Conservation (phyloP, 2,888 invertebrate species). For the Phoenoteleia sp. region DNA sequence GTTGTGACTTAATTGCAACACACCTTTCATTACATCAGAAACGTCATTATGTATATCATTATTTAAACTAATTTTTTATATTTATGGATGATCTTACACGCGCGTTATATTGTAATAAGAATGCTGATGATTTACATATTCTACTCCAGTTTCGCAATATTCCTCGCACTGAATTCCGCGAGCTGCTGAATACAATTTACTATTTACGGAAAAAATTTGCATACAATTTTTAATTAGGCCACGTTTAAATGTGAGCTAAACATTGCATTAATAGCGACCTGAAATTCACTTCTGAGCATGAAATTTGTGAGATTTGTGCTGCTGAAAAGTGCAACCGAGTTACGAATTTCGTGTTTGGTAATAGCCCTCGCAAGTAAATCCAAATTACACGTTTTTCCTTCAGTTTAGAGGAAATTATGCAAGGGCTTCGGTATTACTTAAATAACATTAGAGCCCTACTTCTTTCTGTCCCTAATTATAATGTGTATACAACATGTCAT, state of each 20-base stretch:
- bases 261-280: slow-evolving; percentile 7
- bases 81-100: slow-evolving; percentile 49
- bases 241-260: slow-evolving; percentile 8
- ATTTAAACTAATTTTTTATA: slow-evolving; percentile 45
- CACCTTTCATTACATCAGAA: slow-evolving; percentile 47
- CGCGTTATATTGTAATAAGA: slow-evolving; percentile 51
- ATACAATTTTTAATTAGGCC: slow-evolving; percentile 48
- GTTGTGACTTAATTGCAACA: slow-evolving; percentile 34
- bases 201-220: slow-evolving; percentile 42
- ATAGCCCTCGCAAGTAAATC: slow-evolving; percentile 34
- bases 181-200: slow-evolving; percentile 35
- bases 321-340: background rate
- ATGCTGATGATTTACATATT: slow-evolving; percentile 39
- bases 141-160: slow-evolving; percentile 51
- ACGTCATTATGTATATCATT: slow-evolving; percentile 34
- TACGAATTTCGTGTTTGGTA: slow-evolving; percentile 42
- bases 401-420: slow-evolving; percentile 48
- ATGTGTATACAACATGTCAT: too few relatives aligned
- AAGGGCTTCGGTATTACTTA: slow-evolving; percentile 63
- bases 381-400: slow-evolving; percentile 45
- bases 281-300: slow-evolving; percentile 10
- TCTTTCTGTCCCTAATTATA: slow-evolving; percentile 18
- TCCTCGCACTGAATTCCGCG: slow-evolving; percentile 35
- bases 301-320: too few relatives aligned
- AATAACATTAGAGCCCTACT: slow-evolving; percentile 56